A percentile compares a stretch with the other conserved stretches of the same genome.
Evolutionary conservation across 1,140 invertebrate genomes (phyloP).

Genomic region (Dreissena rostriformis): DNA sequence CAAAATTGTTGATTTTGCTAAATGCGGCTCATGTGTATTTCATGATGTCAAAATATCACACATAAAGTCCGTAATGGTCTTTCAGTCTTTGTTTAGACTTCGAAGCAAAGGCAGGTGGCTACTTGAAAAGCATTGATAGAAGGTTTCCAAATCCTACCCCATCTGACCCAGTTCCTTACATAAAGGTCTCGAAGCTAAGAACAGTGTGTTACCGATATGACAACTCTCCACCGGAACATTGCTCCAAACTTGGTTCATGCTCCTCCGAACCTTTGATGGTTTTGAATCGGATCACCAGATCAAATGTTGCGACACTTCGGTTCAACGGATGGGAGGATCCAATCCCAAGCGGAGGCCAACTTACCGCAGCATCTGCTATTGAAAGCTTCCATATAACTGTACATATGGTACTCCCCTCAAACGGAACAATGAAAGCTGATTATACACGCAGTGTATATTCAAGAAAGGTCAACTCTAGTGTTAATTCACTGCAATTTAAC

Average conservation of each 20-base stretch:
- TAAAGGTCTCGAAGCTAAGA: neutral
- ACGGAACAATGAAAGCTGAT: neutral
- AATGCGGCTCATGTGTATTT: neutral
- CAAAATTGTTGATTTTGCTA: neutral
- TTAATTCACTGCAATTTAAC: neutral
- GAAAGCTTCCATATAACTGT: conserved; percentile 21
- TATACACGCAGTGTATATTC: neutral
- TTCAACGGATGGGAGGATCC: conserved; percentile 27
- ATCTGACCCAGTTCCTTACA: neutral
- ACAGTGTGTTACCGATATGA: conserved; percentile 31
- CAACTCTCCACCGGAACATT: neutral
- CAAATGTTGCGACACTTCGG: neutral
- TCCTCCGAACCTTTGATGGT: conserved; percentile 5
- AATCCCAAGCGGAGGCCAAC: neutral
- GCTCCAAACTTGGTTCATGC: neutral
- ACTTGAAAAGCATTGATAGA: conserved; percentile 9
- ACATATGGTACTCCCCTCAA: neutral
- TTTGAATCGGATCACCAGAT: neutral
- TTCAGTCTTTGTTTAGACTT: conserved; percentile 23
- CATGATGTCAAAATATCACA: neutral
- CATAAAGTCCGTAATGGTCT: neutral
- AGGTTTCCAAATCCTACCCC: neutral
- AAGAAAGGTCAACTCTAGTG: neutral
- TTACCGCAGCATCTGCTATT: neutral
- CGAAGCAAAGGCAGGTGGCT: conserved; percentile 13